Percentiles rank a stretch among this genome's conserved stretches.
phyloP scores from a whole-genome alignment of 2,113 vertebrate genomes.

The Laticauda colubrina region DNA sequence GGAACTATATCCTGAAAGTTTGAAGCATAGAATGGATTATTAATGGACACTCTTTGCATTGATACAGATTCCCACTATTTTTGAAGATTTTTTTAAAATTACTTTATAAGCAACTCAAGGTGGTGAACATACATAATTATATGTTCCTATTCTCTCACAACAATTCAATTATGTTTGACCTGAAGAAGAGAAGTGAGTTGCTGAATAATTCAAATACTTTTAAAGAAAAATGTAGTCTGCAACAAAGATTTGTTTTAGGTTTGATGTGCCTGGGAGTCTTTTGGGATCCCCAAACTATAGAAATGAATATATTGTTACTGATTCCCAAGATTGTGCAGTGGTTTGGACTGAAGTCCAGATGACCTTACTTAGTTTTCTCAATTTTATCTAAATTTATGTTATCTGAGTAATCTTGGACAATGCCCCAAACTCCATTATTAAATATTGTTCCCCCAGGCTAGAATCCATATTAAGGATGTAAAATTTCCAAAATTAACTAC shows the following conservation, averaged over 20 bases:
- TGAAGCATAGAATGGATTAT: not conserved
- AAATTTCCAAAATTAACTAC: not conserved
- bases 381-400: not conserved
- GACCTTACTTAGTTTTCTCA: not conserved
- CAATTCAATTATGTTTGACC: not conserved
- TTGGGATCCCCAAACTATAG: not conserved
- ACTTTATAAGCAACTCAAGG: not conserved
- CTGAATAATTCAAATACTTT: not conserved
- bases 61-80: too few relatives aligned
- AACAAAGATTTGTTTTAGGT: not conserved
- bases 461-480: not conserved
- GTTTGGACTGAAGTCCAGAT: not conserved
- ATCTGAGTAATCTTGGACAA: not conserved
- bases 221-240: not conserved
- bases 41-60: not conserved
- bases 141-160: not conserved
- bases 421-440: not conserved
- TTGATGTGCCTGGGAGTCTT: not conserved
- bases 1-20: not conserved
- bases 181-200: too few relatives aligned
- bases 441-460: not conserved
- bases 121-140: not conserved
- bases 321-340: not conserved
- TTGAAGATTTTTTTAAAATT: not conserved
- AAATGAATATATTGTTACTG: not conserved